Conservation (phyloP, 1,140 invertebrate genomes). For the Drosophila sturtevanti region DNA sequence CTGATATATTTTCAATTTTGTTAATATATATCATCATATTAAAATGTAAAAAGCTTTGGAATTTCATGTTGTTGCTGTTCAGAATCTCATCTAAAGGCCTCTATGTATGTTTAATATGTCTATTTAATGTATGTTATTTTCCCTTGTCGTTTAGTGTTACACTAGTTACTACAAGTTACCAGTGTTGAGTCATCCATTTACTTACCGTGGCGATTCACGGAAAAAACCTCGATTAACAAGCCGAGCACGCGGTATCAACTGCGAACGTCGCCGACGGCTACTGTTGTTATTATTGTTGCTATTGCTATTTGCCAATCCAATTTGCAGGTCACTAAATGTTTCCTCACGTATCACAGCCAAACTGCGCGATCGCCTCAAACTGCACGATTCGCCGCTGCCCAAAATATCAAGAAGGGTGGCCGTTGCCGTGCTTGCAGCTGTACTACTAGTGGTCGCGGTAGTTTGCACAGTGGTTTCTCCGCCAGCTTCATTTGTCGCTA, state of each 20-base stretch:
- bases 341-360: slow-evolving; percentile 90
- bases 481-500: slow-evolving; percentile 10
- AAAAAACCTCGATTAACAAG: slow-evolving; percentile 89
- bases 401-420: slow-evolving; percentile 65
- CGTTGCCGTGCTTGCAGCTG: slow-evolving; percentile 38
- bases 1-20: too few species aligned
- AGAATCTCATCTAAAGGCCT: too few species aligned
- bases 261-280: slow-evolving; percentile 85
- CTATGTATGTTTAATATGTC: too few species aligned
- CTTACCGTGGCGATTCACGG: slow-evolving; percentile 84
- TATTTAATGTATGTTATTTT: background rate
- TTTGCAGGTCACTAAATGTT: slow-evolving; percentile 87
- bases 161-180: too few species aligned
- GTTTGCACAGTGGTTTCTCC: slow-evolving; percentile 11
- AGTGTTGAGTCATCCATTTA: slow-evolving; percentile 27
- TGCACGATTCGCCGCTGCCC: slow-evolving; percentile 84
- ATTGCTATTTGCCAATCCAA: slow-evolving; percentile 84
- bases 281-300: background rate
- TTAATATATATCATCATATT: too few species aligned
- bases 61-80: too few species aligned
- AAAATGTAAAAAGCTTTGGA: too few species aligned
- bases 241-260: slow-evolving; percentile 90
- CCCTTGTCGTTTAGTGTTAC: slow-evolving; percentile 47
- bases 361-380: slow-evolving; percentile 88
- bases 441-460: background rate